A percentile compares a stretch with the other conserved stretches of the same genome.
phyloP scores from a whole-genome alignment of 2,888 invertebrate species.

The Xestia xanthographa region DNA sequence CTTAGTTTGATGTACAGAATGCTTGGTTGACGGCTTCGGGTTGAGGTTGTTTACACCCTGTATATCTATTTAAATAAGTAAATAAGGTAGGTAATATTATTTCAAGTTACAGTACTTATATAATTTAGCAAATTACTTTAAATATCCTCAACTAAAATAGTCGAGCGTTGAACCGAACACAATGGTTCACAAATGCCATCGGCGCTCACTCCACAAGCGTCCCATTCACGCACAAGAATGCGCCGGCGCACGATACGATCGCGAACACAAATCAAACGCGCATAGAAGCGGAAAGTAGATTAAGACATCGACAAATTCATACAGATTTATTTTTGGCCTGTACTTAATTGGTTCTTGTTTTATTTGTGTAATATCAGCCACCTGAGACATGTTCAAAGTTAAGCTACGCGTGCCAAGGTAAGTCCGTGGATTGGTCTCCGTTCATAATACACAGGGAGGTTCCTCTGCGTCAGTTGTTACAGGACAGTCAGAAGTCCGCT shows the following conservation, averaged over 20 bases:
- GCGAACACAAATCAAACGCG: conserved; percentile 24
- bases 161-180: conserved; percentile 40
- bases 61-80: no score
- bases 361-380: not conserved
- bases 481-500: not conserved
- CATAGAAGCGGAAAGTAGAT: conserved; percentile 10
- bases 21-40: no score
- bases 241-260: conserved; percentile 49
- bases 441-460: not conserved
- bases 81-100: not conserved
- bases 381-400: not conserved
- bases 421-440: not conserved
- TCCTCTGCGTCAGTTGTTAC: no score
- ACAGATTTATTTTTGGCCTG: no score
- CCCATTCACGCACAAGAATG: conserved; percentile 62
- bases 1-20: no score
- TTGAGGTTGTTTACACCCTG: no score
- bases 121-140: not conserved
- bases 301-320: not conserved
- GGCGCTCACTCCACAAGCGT: conserved; percentile 38
- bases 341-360: not conserved
- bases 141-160: conserved; percentile 16
- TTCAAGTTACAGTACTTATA: not conserved
- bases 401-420: not conserved
- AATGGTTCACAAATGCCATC: conserved; percentile 49